Percentiles rank a stretch among this genome's conserved stretches.
phyloP scores from a whole-genome alignment of 2,113 vertebrate species.

The Tetrax tetrax region DNA sequence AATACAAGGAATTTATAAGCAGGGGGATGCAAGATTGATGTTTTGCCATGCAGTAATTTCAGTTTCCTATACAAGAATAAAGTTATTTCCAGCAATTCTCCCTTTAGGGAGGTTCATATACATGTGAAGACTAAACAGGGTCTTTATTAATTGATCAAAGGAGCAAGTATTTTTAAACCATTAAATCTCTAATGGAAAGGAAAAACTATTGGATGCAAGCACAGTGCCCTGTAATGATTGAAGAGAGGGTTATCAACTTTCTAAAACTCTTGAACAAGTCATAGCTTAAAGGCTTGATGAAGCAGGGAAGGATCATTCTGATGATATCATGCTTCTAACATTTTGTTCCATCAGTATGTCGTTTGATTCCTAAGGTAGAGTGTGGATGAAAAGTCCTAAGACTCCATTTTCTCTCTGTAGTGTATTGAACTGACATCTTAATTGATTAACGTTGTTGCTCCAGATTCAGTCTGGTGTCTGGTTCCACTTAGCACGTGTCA shows the following conservation, averaged over 20 bases:
- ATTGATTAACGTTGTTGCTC: background rate
- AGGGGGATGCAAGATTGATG: background rate
- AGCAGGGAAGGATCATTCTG: background rate
- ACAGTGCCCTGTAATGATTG: background rate
- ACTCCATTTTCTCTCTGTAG: background rate
- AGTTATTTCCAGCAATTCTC: background rate
- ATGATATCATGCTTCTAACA: background rate
- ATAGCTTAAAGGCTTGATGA: background rate
- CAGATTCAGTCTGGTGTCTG: background rate
- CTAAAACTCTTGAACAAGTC: background rate
- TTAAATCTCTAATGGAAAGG: background rate
- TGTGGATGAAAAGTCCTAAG: background rate
- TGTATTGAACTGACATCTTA: background rate
- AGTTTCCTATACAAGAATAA: background rate
- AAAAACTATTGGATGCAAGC: background rate
- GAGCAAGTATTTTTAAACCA: background rate
- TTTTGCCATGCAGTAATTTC: background rate
- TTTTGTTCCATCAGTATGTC: background rate
- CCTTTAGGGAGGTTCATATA: background rate
- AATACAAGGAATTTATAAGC: background rate
- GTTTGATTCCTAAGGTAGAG: background rate
- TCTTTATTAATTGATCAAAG: background rate
- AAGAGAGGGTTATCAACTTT: background rate
- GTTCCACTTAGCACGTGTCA: background rate
- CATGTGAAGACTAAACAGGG: background rate